phyloP scores from a whole-genome alignment of 2,888 invertebrate species.

The Plagiodera versicolora region DNA sequence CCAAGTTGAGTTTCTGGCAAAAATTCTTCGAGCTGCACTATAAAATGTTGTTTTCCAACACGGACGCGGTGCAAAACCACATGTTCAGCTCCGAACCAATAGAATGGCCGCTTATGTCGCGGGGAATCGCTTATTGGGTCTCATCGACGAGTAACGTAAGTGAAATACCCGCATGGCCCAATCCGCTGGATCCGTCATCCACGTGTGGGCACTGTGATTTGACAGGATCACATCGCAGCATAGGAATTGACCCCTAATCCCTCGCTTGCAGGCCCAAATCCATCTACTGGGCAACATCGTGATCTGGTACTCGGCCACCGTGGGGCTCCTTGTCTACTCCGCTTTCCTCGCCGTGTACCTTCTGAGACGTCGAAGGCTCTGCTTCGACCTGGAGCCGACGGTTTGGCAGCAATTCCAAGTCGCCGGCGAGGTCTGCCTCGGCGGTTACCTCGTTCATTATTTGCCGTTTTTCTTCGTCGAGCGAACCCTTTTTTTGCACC shows the following conservation, averaged over 20 bases:
- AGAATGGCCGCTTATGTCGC: constrained; percentile 87
- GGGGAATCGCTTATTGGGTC: constrained; percentile 96
- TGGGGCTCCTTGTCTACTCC: constrained; percentile 68
- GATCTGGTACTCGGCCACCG: constrained; percentile 82
- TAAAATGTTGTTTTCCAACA: constrained; percentile 78
- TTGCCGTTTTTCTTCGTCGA: constrained; percentile 91
- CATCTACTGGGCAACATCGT: constrained; percentile 90
- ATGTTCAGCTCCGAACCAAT: constrained; percentile 92
- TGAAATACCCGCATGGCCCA: too few species aligned
- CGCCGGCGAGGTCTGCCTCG: constrained; percentile 75
- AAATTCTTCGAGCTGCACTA: constrained; percentile 88
- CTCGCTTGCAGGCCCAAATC: constrained; percentile 87
- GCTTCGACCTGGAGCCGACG: constrained; percentile 67
- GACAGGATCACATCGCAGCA: too few species aligned
- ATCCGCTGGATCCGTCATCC: too few species aligned
- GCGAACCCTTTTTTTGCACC: constrained; percentile 88
- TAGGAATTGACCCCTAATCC: too few species aligned
- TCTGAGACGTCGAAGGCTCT: constrained; percentile 70
- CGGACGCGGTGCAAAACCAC: constrained; percentile 78
- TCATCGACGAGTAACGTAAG: constrained; percentile 81
- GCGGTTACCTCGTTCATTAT: constrained; percentile 85
- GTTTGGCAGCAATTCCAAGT: constrained; percentile 70
- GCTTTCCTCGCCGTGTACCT: constrained; percentile 72
- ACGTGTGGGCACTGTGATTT: too few species aligned
- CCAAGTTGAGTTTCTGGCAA: constrained; percentile 82